Evolutionary conservation across 1,140 invertebrate species (phyloP).

Genomic region (Drosophila pectinifera): DNA sequence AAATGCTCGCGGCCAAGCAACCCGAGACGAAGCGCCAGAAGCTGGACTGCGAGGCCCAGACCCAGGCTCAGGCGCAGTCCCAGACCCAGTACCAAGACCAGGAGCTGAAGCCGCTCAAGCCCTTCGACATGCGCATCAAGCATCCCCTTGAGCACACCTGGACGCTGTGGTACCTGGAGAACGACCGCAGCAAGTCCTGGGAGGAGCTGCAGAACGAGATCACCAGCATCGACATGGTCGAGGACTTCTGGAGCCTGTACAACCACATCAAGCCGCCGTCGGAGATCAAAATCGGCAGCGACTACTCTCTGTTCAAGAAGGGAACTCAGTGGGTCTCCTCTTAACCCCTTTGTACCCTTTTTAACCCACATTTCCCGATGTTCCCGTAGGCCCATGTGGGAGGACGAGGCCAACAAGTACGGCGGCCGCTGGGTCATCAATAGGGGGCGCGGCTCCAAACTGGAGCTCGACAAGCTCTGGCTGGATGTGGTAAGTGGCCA

Average conservation of each 20-base stretch:
- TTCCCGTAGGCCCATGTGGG: conserved; percentile 95
- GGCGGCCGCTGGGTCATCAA: conserved; percentile 98
- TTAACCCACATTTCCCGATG: not conserved
- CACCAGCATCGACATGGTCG: conserved; percentile 96
- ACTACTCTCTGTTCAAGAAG: conserved; percentile 98
- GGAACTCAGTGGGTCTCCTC: conserved; percentile 89
- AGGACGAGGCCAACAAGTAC: conserved; percentile 93
- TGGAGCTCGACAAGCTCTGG: conserved; percentile 96
- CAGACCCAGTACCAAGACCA: conserved; percentile 35
- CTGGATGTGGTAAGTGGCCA: conserved; percentile 93
- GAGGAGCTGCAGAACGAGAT: conserved; percentile 94
- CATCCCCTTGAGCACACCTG: conserved; percentile 98
- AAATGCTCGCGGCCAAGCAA: conserved; percentile 54
- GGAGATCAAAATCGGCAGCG: conserved; percentile 94
- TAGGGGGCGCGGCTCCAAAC: conserved; percentile 93
- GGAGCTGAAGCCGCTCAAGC: conserved; percentile 4
- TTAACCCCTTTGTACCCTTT: not conserved
- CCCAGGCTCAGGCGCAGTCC: conserved; percentile 37
- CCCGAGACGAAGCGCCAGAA: conserved; percentile 34
- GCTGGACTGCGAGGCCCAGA: conserved; percentile 44
- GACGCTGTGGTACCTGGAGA: conserved; percentile 99
- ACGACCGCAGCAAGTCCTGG: conserved; percentile 95
- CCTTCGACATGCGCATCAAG: conserved; percentile 86
- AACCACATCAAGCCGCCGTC: conserved; percentile 98
- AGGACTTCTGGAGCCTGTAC: conserved; percentile 94